A percentile compares a stretch with the other conserved stretches of the same genome.
Conservation (phyloP, 2,797 vertebrate genomes). For the Xiphorhynchus erythropygius region DNA sequence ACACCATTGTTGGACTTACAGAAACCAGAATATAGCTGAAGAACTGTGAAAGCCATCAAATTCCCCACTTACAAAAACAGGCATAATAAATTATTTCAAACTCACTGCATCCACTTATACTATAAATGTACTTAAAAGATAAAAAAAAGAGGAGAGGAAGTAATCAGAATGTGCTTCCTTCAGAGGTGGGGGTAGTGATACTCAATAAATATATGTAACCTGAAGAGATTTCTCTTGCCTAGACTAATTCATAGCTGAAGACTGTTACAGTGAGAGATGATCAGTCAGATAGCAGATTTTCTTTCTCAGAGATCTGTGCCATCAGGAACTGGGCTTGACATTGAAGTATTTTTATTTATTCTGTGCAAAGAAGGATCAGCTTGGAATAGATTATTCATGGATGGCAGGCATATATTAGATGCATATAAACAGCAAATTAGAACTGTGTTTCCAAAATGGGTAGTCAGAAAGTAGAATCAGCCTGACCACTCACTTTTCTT, state of each 20-base stretch:
- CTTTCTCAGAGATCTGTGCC: background rate
- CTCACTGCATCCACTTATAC: background rate
- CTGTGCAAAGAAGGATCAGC: background rate
- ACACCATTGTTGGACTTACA: background rate
- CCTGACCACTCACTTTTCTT: background rate
- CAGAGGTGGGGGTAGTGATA: background rate
- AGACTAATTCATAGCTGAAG: background rate
- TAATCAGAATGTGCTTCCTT: background rate
- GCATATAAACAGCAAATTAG: background rate
- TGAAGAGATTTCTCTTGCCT: background rate
- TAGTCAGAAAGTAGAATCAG: background rate
- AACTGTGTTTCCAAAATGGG: background rate
- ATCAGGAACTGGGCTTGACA: background rate
- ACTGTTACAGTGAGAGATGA: background rate
- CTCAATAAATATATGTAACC: background rate
- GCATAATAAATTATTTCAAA: background rate
- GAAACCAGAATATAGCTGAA: background rate
- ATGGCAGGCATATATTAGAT: background rate
- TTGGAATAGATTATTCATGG: background rate
- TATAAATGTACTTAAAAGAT: background rate
- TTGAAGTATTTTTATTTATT: conserved; percentile 20
- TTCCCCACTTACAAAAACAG: background rate
- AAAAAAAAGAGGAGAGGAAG: background rate
- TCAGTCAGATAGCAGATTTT: background rate
- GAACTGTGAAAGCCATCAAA: background rate